A percentile compares a stretch with the other conserved stretches of the same genome.
Evolutionary conservation across 1,140 invertebrate genomes (phyloP).

Genomic region (Bemisia tabaci): DNA sequence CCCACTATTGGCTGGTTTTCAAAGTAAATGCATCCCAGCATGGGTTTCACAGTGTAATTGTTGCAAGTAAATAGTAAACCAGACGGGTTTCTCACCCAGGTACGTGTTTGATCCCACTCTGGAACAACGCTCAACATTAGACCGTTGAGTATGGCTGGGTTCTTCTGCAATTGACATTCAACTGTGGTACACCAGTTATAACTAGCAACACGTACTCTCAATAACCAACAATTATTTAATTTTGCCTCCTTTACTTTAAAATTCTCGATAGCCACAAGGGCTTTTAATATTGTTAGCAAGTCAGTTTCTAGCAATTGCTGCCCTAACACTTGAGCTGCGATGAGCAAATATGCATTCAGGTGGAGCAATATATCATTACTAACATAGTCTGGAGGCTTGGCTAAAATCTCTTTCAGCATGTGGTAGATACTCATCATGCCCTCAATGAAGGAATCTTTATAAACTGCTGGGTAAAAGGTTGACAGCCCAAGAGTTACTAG

Average conservation of each 20-base stretch:
- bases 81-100: not conserved
- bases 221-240: not conserved
- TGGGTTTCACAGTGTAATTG: not conserved
- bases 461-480: not conserved
- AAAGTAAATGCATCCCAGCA: not conserved
- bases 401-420: not conserved
- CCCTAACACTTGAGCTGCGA: not conserved
- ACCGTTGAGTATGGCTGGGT: not conserved
- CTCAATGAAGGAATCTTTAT: not conserved
- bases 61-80: not conserved
- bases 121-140: not conserved
- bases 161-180: not conserved
- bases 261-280: not conserved
- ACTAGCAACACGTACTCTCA: not conserved
- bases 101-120: not conserved
- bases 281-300: not conserved
- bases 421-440: not conserved
- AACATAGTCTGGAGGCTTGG: not conserved
- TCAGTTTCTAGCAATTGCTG: not conserved
- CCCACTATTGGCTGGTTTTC: not conserved
- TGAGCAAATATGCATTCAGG: not conserved
- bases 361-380: not conserved
- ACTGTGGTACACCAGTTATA: not conserved
- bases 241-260: not conserved
- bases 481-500: not conserved